phyloP scores from a whole-genome alignment of 2,888 invertebrate genomes.

The Gymnocheta viridis region DNA sequence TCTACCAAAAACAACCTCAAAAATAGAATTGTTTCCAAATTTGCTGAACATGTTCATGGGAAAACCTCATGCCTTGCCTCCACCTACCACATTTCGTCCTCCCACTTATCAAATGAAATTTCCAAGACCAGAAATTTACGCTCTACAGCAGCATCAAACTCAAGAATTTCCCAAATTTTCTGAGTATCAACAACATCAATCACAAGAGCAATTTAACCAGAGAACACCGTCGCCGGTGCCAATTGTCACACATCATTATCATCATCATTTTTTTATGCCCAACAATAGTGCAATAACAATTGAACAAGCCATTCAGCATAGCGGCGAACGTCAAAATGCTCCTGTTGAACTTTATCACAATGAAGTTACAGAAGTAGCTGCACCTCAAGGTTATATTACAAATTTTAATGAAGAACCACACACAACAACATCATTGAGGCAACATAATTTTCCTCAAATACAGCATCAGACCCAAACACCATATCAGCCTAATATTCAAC shows the following conservation, averaged over 20 bases:
- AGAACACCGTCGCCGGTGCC: constrained; percentile 46
- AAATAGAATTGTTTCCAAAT: constrained; percentile 75
- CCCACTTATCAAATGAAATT: constrained; percentile 76
- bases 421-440: constrained; percentile 33
- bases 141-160: constrained; percentile 54
- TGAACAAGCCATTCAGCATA: constrained; percentile 39
- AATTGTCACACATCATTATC: constrained; percentile 80
- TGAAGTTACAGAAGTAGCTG: constrained; percentile 41
- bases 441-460: constrained; percentile 11
- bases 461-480: not conserved
- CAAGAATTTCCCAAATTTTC: constrained; percentile 40
- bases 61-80: constrained; percentile 52
- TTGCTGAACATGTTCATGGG: constrained; percentile 71
- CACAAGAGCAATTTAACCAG: constrained; percentile 42
- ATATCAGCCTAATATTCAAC: not conserved
- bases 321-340: constrained; percentile 44
- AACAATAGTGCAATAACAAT: constrained; percentile 51
- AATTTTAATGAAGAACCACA: constrained; percentile 66
- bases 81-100: constrained; percentile 79
- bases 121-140: constrained; percentile 71
- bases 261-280: constrained; percentile 82
- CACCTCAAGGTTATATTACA: constrained; percentile 45
- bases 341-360: constrained; percentile 42
- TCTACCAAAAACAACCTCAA: constrained; percentile 71
- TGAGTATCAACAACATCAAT: constrained; percentile 38